A percentile compares a stretch with the other conserved stretches of the same genome.
phyloP scores from a whole-genome alignment of 1,140 invertebrate genomes.

The Polypedilum pembai region DNA sequence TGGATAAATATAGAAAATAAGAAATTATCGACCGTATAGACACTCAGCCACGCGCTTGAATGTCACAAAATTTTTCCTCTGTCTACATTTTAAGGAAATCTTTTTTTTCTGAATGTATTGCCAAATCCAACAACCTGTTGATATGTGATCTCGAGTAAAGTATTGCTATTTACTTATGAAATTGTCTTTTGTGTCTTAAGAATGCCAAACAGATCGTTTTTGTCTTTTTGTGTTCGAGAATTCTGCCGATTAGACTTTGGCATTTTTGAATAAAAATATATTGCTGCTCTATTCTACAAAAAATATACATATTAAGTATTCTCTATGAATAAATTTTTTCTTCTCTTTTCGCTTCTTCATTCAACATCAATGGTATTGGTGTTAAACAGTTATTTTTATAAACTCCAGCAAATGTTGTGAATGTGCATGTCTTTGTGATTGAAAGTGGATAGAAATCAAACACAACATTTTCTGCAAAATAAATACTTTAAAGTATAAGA shows the following conservation, averaged over 20 bases:
- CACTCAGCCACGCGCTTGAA: not conserved
- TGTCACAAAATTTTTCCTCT: not conserved
- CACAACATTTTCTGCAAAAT: too few species aligned
- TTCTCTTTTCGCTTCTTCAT: not conserved
- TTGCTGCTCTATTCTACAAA: not conserved
- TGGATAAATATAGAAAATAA: not conserved
- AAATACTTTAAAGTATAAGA: too few species aligned
- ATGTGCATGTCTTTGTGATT: too few species aligned
- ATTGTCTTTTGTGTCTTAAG: too few species aligned
- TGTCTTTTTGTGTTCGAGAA: too few species aligned
- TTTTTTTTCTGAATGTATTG: not conserved
- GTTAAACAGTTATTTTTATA: conserved; percentile 3
- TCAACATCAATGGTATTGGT: not conserved
- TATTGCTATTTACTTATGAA: too few species aligned
- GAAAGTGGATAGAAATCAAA: too few species aligned
- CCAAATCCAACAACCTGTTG: not conserved
- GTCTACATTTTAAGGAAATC: not conserved
- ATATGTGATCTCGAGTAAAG: not conserved
- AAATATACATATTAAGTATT: not conserved
- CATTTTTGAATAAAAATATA: too few species aligned
- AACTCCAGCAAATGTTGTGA: too few species aligned
- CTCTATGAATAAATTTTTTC: not conserved
- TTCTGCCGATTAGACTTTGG: too few species aligned
- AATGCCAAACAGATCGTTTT: too few species aligned
- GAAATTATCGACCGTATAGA: conserved; percentile 2